A percentile compares a stretch with the other conserved stretches of the same genome.
These are phyloP conservation scores for Mustelus asterias DNA, from an alignment of 2,113 vertebrate genomes.

Conservation along the genomic window DNA sequence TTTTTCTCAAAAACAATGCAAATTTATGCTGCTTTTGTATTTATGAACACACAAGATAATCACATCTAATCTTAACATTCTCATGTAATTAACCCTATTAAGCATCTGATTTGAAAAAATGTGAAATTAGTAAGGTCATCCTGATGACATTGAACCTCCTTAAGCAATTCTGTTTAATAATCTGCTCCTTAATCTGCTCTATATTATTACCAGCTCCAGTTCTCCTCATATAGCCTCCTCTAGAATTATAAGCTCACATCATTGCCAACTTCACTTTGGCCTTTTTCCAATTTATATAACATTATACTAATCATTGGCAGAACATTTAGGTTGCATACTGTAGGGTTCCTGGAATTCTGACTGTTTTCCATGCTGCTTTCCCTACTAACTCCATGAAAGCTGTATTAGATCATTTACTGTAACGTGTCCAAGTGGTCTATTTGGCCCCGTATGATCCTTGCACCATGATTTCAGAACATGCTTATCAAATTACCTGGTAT, in stretches of 20 bases:
- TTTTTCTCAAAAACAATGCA: neutral
- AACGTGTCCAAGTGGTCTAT: conserved; percentile 16
- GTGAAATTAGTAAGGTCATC: neutral
- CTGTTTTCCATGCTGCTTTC: conserved; percentile 30
- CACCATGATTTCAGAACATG: conserved; percentile 26
- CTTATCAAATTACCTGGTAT: neutral
- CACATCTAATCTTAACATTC: neutral
- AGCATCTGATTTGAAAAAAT: neutral
- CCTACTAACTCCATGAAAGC: conserved; percentile 28
- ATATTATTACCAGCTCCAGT: conserved; percentile 1
- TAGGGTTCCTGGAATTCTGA: conserved; percentile 36
- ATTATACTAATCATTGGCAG: conserved; percentile 37
- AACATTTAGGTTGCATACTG: conserved; percentile 36
- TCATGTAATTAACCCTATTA: conserved; percentile 14
- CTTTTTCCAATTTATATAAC: conserved; percentile 35
- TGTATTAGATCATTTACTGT: conserved; percentile 36
- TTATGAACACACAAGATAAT: neutral
- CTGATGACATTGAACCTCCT: neutral
- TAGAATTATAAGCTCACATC: conserved; percentile 9
- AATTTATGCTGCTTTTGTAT: neutral
- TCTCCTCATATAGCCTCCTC: neutral
- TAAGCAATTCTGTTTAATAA: neutral
- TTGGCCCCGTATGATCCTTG: neutral
- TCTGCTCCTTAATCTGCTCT: neutral
- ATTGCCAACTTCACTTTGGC: conserved; percentile 34